phyloP scores from a whole-genome alignment of 1,140 invertebrate species.

The Colletes gigas region DNA sequence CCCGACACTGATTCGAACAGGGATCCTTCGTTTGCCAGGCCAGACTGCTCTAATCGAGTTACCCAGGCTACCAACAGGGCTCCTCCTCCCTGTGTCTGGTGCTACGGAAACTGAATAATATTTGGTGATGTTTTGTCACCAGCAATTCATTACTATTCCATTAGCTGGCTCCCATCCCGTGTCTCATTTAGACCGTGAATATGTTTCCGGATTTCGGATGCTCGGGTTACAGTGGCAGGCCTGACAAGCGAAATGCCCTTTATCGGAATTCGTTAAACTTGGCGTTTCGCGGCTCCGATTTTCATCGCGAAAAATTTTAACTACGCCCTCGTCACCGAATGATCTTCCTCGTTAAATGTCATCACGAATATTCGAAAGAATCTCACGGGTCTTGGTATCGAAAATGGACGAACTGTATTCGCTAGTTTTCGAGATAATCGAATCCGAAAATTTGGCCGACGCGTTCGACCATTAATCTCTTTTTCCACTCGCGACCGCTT shows the following conservation, averaged over 20 bases:
- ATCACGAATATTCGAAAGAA: too few species aligned
- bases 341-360: too few species aligned
- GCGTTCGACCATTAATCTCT: too few species aligned
- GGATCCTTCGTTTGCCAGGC: conserved; percentile 16
- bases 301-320: too few species aligned
- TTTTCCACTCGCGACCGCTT: too few species aligned
- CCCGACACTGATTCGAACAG: conserved; percentile 15
- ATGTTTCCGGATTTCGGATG: neutral
- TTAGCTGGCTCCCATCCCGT: neutral
- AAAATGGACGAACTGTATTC: too few species aligned
- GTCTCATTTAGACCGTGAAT: conserved; percentile 1
- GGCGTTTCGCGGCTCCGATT: too few species aligned
- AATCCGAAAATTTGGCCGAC: too few species aligned
- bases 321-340: too few species aligned
- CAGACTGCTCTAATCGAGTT: conserved; percentile 15
- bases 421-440: too few species aligned
- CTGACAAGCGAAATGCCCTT: neutral
- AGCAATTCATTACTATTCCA: neutral
- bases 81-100: neutral
- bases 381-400: too few species aligned
- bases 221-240: neutral
- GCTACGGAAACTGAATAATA: neutral
- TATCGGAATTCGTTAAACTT: neutral
- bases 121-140: conserved; percentile 10
- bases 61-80: neutral